phyloP scores from a whole-genome alignment of 2,888 invertebrate genomes.

The Elmis aenea region DNA sequence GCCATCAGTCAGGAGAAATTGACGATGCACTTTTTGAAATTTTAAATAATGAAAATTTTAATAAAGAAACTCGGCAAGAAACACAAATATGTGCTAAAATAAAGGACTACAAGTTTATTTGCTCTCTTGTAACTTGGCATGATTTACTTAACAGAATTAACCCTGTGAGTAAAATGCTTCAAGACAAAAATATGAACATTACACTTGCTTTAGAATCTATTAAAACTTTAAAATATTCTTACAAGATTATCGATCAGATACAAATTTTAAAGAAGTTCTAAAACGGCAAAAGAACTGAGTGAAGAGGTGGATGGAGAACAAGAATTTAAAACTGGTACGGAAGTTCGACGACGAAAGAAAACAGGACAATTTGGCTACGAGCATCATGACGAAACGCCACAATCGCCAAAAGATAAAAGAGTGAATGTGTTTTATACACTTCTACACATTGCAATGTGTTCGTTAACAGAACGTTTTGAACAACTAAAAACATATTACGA shows the following conservation, averaged over 20 bases:
- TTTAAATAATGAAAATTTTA: no score
- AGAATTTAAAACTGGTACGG: slow-evolving; percentile 13
- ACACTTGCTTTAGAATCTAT: slow-evolving; percentile 11
- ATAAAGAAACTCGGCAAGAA: no score
- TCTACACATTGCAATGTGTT: slow-evolving; percentile 6
- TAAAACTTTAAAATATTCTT: slow-evolving; percentile 11
- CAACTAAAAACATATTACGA: slow-evolving; percentile 6
- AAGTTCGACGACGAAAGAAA: slow-evolving; percentile 12
- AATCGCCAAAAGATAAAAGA: slow-evolving; percentile 11
- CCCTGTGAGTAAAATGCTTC: slow-evolving; percentile 12
- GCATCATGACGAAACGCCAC: slow-evolving; percentile 12
- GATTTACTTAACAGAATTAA: no score
- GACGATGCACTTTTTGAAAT: no score
- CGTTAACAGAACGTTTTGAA: slow-evolving; percentile 11
- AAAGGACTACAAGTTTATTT: no score
- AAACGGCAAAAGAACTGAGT: slow-evolving; percentile 13
- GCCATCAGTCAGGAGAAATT: no score
- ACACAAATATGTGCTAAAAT: no score
- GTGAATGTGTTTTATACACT: slow-evolving; percentile 9
- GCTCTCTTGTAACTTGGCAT: no score
- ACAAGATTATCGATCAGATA: no score
- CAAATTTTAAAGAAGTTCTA: slow-evolving; percentile 12
- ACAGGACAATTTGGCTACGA: slow-evolving; percentile 12
- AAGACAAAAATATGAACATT: slow-evolving; percentile 11
- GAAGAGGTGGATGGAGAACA: slow-evolving; percentile 13